A percentile compares a stretch with the other conserved stretches of the same genome.
These are phyloP conservation scores for Stegostoma tigrinum DNA, from an alignment of 2,113 vertebrate genomes.

Conservation along the genomic window DNA sequence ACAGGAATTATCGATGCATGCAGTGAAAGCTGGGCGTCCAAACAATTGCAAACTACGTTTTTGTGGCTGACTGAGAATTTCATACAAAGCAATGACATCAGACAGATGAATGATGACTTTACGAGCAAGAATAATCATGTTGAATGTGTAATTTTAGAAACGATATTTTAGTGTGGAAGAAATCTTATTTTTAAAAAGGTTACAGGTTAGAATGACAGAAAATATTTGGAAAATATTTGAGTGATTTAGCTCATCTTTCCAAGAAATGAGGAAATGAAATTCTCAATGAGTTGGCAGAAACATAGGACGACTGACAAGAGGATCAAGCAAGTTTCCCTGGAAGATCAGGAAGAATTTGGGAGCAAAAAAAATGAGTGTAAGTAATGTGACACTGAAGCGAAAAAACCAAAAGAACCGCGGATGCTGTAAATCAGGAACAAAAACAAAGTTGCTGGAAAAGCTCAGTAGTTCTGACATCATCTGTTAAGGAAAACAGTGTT, in stretches of 20 bases:
- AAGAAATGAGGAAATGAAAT: neutral
- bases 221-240: neutral
- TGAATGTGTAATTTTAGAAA: neutral
- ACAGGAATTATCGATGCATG: neutral
- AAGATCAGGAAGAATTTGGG: neutral
- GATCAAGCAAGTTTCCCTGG: neutral
- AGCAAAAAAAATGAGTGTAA: neutral
- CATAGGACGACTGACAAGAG: neutral
- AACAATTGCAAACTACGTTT: neutral
- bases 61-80: neutral
- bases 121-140: neutral
- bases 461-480: too few relatives aligned
- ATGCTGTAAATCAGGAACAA: too few relatives aligned
- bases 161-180: neutral
- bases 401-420: too few relatives aligned
- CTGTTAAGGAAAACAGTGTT: too few relatives aligned
- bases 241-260: neutral
- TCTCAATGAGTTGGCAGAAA: neutral
- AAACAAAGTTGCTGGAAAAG: too few relatives aligned
- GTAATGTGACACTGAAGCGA: neutral
- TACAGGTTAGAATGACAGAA: neutral
- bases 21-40: neutral
- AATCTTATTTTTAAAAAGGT: neutral
- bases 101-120: neutral
- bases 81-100: neutral